Conservation (phyloP, 2,113 vertebrate genomes). For the Ceyx melanurus region DNA sequence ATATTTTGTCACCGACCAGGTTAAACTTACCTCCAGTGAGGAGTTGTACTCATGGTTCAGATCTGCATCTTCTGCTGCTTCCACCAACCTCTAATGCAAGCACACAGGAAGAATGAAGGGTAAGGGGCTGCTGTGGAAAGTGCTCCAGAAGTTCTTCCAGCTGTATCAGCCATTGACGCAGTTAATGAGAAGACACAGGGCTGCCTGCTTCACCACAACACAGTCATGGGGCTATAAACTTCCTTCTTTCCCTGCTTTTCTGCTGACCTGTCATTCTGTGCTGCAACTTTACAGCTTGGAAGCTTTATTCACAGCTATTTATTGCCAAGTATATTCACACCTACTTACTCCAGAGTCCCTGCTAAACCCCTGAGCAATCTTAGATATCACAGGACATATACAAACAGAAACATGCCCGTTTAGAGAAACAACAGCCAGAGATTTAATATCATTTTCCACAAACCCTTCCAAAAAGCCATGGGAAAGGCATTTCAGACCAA, state of each 20-base stretch:
- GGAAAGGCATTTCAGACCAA: conserved; percentile 17
- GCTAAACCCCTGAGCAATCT: neutral
- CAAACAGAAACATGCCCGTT: neutral
- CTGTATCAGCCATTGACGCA: neutral
- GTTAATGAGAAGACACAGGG: neutral
- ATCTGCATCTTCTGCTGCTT: conserved; percentile 92
- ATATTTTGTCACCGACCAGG: neutral
- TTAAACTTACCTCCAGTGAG: conserved; percentile 83
- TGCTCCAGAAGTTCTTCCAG: neutral
- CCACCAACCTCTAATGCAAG: conserved; percentile 83
- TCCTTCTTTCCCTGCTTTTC: neutral
- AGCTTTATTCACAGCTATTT: neutral
- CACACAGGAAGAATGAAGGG: neutral
- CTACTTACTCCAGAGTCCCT: neutral
- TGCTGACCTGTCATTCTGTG: neutral
- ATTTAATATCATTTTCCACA: conserved; percentile 7
- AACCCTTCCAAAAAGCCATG: conserved; percentile 15
- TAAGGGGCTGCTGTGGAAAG: neutral
- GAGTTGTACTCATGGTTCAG: conserved; percentile 89
- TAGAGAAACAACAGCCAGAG: neutral
- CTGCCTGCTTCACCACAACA: neutral
- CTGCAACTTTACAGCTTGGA: neutral
- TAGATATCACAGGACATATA: neutral
- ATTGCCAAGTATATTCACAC: neutral
- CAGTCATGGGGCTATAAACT: neutral